Evolutionary conservation across 2,113 vertebrate genomes (phyloP).

Genomic region (Gopherus evgoodei): DNA sequence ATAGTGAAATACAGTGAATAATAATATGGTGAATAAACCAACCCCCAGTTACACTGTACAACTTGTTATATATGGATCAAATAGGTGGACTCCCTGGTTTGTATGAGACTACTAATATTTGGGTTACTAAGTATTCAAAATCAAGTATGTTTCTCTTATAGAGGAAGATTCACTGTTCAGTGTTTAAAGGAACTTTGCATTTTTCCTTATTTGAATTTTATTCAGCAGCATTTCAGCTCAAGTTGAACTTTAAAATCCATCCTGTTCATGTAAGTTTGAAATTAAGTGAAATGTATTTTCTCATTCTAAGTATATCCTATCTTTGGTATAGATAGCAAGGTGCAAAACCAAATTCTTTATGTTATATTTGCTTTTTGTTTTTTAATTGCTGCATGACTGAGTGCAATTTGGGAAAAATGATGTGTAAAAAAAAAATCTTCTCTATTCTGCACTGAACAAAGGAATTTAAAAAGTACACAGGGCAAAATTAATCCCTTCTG

Average conservation of each 20-base stretch:
- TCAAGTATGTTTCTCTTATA: not conserved
- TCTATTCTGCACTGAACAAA: not conserved
- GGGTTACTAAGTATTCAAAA: not conserved
- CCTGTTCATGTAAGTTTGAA: not conserved
- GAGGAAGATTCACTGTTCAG: not conserved
- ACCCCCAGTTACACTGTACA: not conserved
- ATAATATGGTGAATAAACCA: not conserved
- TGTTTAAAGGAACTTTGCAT: not conserved
- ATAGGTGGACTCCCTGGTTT: not conserved
- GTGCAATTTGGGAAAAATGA: not conserved
- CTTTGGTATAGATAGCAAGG: not conserved
- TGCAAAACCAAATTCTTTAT: not conserved
- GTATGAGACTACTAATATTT: not conserved
- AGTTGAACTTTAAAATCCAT: not conserved
- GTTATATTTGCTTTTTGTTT: not conserved
- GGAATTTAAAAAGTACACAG: not conserved
- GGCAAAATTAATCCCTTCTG: not conserved
- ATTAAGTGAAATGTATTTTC: not conserved
- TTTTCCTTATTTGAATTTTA: not conserved
- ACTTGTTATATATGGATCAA: not conserved
- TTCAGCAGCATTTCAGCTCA: not conserved
- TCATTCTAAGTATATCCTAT: not conserved
- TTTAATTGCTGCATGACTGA: not conserved
- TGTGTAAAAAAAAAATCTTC: not conserved
- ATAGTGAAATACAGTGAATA: not conserved